Percentiles rank a stretch among this genome's conserved stretches.
These are phyloP conservation scores for Hiodon tergisus DNA, from an alignment of 2,113 vertebrate genomes.

Conservation along the genomic window DNA sequence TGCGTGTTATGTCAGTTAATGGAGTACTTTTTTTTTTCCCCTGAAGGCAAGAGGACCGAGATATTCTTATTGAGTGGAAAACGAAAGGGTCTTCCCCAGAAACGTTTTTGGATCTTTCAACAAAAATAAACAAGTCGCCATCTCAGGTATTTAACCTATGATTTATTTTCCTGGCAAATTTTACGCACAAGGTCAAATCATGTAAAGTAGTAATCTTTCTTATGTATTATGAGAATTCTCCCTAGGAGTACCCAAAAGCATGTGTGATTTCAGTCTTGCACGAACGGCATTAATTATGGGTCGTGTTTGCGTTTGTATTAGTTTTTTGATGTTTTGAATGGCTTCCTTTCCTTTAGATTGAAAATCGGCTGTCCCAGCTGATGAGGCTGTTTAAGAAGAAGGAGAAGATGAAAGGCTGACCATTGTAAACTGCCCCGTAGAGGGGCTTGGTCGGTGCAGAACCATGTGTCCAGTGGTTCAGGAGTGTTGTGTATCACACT, in stretches of 20 bases:
- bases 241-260: background rate
- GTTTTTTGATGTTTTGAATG: background rate
- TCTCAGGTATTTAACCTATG: slow-evolving; percentile 62
- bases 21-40: background rate
- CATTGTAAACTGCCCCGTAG: background rate
- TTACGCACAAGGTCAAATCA: too few relatives aligned
- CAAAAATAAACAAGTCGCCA: slow-evolving; percentile 76
- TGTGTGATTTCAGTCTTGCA: background rate
- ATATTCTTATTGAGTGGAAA: slow-evolving; percentile 82
- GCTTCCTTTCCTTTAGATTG: slow-evolving; percentile 66
- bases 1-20: background rate
- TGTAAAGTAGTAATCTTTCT: background rate
- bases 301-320: background rate
- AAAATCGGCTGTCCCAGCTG: slow-evolving; percentile 84
- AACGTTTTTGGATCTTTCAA: slow-evolving; percentile 76
- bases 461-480: background rate
- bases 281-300: background rate
- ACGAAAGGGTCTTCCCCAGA: slow-evolving; percentile 77
- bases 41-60: slow-evolving; percentile 84
- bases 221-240: background rate
- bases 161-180: too few relatives aligned
- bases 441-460: background rate
- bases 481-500: too few relatives aligned
- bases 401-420: slow-evolving; percentile 69
- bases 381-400: slow-evolving; percentile 95